Base-by-base conservation (phyloP, 2,797 vertebrate species). In the Pseudochaenichthys georgianus region DNA sequence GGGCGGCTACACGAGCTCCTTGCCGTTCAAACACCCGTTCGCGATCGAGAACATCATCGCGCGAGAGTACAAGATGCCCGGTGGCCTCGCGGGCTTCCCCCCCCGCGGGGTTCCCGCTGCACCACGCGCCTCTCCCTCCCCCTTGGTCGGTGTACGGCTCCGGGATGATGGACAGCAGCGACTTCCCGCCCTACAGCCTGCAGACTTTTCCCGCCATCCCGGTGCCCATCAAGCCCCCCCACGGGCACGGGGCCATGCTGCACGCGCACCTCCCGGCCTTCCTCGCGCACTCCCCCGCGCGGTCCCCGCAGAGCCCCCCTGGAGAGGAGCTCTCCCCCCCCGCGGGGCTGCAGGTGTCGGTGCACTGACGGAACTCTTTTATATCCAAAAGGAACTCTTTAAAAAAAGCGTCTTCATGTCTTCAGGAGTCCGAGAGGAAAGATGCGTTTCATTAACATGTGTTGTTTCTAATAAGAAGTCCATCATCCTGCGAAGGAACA, bases 31-130 rank as follows among this genome's bases (percentile, higher is more conserved):
- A 74, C 98, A 99, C 87, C 98, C 98, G 9, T 99, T 99, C 89
- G 97, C 98, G 75, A 99, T 99, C 78, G 97, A 99, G 94, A 99
- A 96, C 88, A 98, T 99, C 66, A 99, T 99, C 84, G 97, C 96
- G 76, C 90, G 97, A 91, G 97, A 99, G 81, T 99, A 99, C 90
- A 98, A 98, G 95, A 95, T 98, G 93, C 96, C 97, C 0, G 96
- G 97, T 3, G 97, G 96, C 0, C 93, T 98, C 87, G 95, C 96
- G 84, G 96, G 96, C 65, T 97, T 98, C n/a, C 89, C 95, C 97
- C 54, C 76, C 97, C 38, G 83, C 95, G 42, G 96, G 95, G 47
- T 98, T 97, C 87, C 97, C 97, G 21, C 96, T 98, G 28, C 96
- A 96, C 88, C 95, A 93, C 92, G 97, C 96, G 93, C 92, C 6